These are phyloP conservation scores for Lagopus leucura DNA, from an alignment of 2,113 vertebrate genomes.

Conservation along the genomic window DNA sequence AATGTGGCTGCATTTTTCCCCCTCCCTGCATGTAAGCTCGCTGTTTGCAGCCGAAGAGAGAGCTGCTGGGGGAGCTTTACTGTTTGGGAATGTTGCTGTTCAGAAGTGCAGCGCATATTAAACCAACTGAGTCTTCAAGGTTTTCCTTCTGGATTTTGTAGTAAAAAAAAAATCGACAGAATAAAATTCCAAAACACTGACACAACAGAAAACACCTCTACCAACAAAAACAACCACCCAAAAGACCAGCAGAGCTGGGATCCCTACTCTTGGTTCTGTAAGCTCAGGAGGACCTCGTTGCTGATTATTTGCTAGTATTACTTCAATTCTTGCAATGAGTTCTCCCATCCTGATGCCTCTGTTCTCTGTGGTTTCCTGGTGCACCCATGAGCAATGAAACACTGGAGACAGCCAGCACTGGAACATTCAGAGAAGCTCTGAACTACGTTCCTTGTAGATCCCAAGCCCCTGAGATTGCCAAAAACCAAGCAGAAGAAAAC, in stretches of 20 bases:
- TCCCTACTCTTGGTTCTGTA: background rate
- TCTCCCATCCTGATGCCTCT: background rate
- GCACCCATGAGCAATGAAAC: background rate
- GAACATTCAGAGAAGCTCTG: slow-evolving; percentile 50
- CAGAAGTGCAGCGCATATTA: background rate
- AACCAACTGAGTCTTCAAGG: background rate
- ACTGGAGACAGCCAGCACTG: background rate
- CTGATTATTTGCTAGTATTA: background rate
- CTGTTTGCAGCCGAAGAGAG: background rate
- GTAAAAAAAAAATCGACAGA: background rate
- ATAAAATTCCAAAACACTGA: background rate
- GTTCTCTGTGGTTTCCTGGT: background rate
- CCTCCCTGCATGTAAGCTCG: slow-evolving; percentile 52
- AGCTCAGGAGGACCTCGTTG: background rate
- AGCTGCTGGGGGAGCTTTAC: slow-evolving; percentile 4
- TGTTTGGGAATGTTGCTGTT: background rate
- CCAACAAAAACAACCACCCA: background rate
- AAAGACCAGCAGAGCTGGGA: background rate
- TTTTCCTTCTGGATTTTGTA: background rate
- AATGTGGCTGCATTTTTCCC: slow-evolving; percentile 81
- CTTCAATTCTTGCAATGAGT: background rate
- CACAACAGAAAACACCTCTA: background rate
- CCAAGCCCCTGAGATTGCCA: slow-evolving; percentile 42
- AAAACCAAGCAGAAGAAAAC: slow-evolving; percentile 52
- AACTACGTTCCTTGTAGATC: slow-evolving; percentile 41